Evolutionary conservation across 2,113 vertebrate species (phyloP).

Genomic region (Bubo bubo): DNA sequence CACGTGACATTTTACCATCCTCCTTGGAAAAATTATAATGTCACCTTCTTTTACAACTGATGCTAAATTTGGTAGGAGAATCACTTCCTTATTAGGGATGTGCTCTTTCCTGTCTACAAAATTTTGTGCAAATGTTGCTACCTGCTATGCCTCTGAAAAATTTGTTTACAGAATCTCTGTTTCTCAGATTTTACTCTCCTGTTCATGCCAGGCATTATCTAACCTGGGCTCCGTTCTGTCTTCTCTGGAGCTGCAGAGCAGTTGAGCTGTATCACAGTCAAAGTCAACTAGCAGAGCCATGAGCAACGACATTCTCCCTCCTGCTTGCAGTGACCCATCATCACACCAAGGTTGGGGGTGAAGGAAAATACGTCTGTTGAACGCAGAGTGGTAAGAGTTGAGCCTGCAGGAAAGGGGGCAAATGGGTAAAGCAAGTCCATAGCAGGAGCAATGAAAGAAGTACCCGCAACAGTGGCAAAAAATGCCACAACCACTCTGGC

Average conservation of each 20-base stretch:
- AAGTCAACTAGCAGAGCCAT: neutral
- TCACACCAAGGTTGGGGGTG: accelerated
- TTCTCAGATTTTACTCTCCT: neutral
- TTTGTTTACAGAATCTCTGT: neutral
- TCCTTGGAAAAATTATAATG: neutral
- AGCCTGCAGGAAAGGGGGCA: neutral
- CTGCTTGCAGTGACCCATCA: neutral
- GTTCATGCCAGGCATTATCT: neutral
- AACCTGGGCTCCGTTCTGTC: neutral
- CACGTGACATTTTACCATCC: neutral
- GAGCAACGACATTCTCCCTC: neutral
- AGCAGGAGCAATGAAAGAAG: neutral
- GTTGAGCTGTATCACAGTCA: neutral
- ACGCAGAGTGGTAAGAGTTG: neutral
- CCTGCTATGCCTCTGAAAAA: neutral
- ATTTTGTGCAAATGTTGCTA: neutral
- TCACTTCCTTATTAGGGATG: neutral
- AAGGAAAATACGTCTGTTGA: accelerated
- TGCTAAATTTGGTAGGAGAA: neutral
- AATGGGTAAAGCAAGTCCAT: neutral
- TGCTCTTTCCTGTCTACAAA: neutral
- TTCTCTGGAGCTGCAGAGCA: neutral
- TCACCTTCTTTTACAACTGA: neutral
- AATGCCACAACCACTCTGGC: neutral
- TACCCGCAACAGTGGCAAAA: neutral